Percentiles rank a stretch among this genome's conserved stretches.
phyloP scores from a whole-genome alignment of 2,888 invertebrate species.

The Brachyptera putata region DNA sequence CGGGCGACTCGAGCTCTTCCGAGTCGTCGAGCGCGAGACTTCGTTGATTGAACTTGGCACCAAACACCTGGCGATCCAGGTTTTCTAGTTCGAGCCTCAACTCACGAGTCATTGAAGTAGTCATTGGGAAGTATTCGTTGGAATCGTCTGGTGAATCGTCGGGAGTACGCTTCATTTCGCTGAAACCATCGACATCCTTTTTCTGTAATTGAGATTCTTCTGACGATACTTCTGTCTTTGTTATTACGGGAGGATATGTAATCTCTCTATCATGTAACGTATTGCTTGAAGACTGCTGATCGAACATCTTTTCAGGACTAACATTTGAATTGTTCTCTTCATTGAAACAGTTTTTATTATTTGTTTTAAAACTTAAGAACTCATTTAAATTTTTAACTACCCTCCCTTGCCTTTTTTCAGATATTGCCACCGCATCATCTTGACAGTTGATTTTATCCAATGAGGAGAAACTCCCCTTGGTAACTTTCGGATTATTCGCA shows the following conservation, averaged over 20 bases:
- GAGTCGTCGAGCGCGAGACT: slow-evolving; percentile 30
- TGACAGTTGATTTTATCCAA: slow-evolving; percentile 53
- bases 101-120: slow-evolving; percentile 81
- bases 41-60: slow-evolving; percentile 42
- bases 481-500: slow-evolving; percentile 29
- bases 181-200: background rate
- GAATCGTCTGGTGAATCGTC: slow-evolving; percentile 74
- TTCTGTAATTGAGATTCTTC: background rate
- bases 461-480: slow-evolving; percentile 53
- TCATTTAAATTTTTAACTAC: slow-evolving; percentile 79
- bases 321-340: slow-evolving; percentile 22
- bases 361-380: slow-evolving; percentile 71
- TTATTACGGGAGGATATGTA: background rate
- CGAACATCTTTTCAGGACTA: slow-evolving; percentile 12
- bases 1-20: slow-evolving; percentile 32
- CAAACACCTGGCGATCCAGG: slow-evolving; percentile 78
- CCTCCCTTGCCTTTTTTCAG: slow-evolving; percentile 40
- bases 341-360: slow-evolving; percentile 52
- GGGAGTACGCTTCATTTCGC: slow-evolving; percentile 39
- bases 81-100: slow-evolving; percentile 76
- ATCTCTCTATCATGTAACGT: slow-evolving; percentile 5
- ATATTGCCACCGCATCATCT: slow-evolving; percentile 44
- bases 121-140: slow-evolving; percentile 81
- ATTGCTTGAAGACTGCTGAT: background rate
- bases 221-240: background rate